phyloP scores from a whole-genome alignment of 2,113 vertebrate species.

The Muntiacus muntjak region DNA sequence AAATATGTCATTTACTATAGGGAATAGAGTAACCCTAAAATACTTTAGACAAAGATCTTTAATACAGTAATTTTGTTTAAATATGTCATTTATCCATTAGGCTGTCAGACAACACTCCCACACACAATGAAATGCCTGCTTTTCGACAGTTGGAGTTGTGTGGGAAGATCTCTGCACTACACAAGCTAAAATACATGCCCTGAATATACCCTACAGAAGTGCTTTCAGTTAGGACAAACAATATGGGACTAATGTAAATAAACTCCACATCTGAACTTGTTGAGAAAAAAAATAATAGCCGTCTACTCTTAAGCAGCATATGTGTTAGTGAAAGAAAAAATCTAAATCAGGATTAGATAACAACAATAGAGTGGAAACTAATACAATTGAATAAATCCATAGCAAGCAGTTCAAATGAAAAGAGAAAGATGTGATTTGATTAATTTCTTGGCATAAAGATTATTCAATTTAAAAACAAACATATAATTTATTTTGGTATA shows the following conservation, averaged over 20 bases:
- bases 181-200: conserved; percentile 8
- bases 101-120: conserved; percentile 37
- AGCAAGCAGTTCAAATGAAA: background rate
- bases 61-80: conserved; percentile 67
- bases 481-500: background rate
- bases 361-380: background rate
- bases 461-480: background rate
- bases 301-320: background rate
- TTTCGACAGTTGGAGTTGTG: background rate
- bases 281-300: background rate
- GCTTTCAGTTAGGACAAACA: background rate
- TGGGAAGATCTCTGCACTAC: background rate
- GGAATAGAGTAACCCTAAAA: conserved; percentile 37
- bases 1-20: conserved; percentile 49
- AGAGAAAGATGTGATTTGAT: background rate
- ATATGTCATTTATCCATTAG: conserved; percentile 67
- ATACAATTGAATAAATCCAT: background rate
- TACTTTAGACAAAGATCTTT: conserved; percentile 35
- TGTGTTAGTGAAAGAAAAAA: background rate
- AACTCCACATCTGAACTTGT: background rate
- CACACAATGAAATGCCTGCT: background rate
- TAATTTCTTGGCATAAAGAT: background rate
- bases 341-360: background rate
- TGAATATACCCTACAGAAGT: background rate
- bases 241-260: background rate